Base-by-base conservation (phyloP, 1,140 invertebrate genomes). In the Paralvinella palmiformis region DNA sequence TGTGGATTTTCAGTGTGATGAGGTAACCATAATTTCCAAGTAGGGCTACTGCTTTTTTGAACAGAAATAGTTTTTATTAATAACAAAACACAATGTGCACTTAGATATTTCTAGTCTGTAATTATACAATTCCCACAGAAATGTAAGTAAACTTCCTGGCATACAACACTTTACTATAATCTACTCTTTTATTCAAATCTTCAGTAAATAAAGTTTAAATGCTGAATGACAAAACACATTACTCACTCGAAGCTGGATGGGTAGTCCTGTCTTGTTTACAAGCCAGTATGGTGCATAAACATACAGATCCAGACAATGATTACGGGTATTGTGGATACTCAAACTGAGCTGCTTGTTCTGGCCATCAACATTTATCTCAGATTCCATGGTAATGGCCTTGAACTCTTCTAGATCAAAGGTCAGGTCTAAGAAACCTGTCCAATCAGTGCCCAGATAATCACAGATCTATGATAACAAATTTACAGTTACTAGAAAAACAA, bases 381-480 rank as follows among this genome's bases (percentile, higher is more conserved):
- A 84, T 32, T 81, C 82, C 86, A 90, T 88, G 65, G 84, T 56
- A 20, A 81, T 73, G 29, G 84, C 61, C 86, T 81, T 63, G 84
- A 85, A 81, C 69, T 87, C 87, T 67, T 88, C 87, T 31, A 87
- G 76, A 74, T 89, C 88, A 41, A 83, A 83, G 1, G 85, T 85
- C 33, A 91, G 72, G 48, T 86, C 88, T 44, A 90, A 84, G 50
- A 79, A 80, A 0, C 89, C 89, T 48, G 78, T 82, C 89, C 89
- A 92, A 4, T 86, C 84, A 45, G 85, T 77, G 4, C 86, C 85
- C 64, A 88, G 79, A 72, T 91, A 90, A 56, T 86, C 82, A 62
- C 81, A 75, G 17, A 87, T 79, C 84, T 86, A 68, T 22, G 72
- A 69, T 56, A 0, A 56, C 36, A 59, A 64, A 58, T n/a, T n/a